phyloP scores from a whole-genome alignment of 2,113 vertebrate genomes.

The Seriola aureovittata region DNA sequence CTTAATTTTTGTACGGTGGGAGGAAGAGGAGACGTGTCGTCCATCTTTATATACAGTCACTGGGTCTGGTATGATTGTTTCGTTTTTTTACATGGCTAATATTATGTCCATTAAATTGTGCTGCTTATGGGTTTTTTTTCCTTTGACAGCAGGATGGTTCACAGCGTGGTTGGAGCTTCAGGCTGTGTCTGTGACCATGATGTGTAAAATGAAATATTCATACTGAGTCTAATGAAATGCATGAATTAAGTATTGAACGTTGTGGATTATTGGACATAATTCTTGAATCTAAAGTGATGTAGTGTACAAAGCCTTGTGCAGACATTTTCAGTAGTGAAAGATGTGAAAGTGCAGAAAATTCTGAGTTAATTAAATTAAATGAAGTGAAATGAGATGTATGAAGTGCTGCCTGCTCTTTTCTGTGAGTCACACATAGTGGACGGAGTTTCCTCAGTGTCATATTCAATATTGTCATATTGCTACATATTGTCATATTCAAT shows the following conservation, averaged over 20 bases:
- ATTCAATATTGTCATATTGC: too few relatives aligned
- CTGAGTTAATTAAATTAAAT: conserved; percentile 28
- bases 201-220: conserved; percentile 11
- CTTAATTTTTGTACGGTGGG: too few relatives aligned
- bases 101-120: too few relatives aligned
- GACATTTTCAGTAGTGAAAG: conserved; percentile 38
- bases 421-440: background rate
- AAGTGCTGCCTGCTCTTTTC: background rate
- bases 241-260: conserved; percentile 37
- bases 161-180: background rate
- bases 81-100: background rate
- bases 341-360: conserved; percentile 4
- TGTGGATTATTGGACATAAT: conserved; percentile 23
- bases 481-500: too few relatives aligned
- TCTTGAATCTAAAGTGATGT: conserved; percentile 41
- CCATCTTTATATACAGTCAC: too few relatives aligned
- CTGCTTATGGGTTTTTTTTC: background rate
- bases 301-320: conserved; percentile 22
- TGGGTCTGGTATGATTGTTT: background rate
- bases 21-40: too few relatives aligned
- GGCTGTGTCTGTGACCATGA: background rate
- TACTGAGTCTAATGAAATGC: conserved; percentile 19
- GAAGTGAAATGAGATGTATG: background rate
- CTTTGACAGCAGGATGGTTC: background rate
- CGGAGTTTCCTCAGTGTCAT: too few relatives aligned